Conservation (phyloP, 2,888 invertebrate species). For the Phortica magna region DNA sequence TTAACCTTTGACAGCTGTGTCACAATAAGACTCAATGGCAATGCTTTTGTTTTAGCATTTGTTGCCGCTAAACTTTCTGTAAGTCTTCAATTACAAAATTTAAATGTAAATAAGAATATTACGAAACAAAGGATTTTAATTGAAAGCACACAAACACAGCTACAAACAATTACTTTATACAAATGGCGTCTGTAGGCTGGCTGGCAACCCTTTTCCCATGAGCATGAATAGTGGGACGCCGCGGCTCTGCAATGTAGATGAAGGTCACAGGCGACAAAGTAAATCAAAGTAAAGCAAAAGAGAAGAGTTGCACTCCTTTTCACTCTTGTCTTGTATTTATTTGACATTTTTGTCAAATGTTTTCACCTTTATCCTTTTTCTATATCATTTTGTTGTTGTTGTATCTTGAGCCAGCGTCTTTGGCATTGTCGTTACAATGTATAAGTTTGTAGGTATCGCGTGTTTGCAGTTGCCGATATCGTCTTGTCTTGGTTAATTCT, state of each 20-base stretch:
- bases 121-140: neutral
- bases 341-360: constrained; percentile 72
- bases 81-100: constrained; percentile 3
- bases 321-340: constrained; percentile 46
- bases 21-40: constrained; percentile 62
- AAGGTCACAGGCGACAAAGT: neutral
- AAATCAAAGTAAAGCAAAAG: constrained; percentile 19
- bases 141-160: neutral
- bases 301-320: constrained; percentile 12
- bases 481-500: constrained; percentile 38
- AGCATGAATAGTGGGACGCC: neutral
- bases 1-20: constrained; percentile 74
- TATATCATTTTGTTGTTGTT: constrained; percentile 48
- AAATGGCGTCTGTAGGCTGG: neutral
- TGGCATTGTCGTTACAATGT: neutral
- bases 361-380: constrained; percentile 70
- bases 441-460: neutral
- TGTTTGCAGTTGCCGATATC: neutral
- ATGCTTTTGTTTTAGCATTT: constrained; percentile 18
- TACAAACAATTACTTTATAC: neutral
- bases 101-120: neutral
- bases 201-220: neutral
- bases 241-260: neutral
- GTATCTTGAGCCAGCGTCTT: constrained; percentile 28
- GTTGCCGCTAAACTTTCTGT: constrained; percentile 19